Conservation (phyloP, 2,797 vertebrate species). For the Chromobotia macracanthus region DNA sequence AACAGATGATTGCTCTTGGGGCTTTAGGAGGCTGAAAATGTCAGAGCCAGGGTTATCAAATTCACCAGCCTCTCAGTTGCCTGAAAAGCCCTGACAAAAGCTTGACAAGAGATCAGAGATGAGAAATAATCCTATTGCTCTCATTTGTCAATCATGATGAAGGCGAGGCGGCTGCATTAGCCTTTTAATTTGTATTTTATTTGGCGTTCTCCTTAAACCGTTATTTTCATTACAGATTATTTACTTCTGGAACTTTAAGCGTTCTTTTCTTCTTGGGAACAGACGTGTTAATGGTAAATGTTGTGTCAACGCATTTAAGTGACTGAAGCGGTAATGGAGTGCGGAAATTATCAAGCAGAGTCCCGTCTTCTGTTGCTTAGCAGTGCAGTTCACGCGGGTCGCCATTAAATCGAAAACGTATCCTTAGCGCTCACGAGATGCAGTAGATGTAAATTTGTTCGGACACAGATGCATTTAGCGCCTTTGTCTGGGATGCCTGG, state of each 20-base stretch:
- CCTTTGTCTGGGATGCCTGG: conserved; percentile 14
- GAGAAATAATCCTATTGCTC: conserved; percentile 59
- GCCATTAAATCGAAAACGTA: conserved; percentile 7
- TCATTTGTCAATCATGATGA: conserved; percentile 61
- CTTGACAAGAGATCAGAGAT: conserved; percentile 65
- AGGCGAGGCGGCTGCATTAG: conserved; percentile 47
- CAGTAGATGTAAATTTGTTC: background rate
- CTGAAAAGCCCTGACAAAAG: conserved; percentile 85
- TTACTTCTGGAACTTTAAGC: conserved; percentile 28
- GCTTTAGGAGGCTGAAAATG: conserved; percentile 63
- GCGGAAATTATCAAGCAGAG: background rate
- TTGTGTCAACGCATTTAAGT: background rate
- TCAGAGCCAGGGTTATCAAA: conserved; percentile 65
- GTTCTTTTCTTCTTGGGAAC: conserved; percentile 24
- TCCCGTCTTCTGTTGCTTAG: conserved; percentile 19
- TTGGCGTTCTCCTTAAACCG: conserved; percentile 41
- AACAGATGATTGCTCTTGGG: conserved; percentile 68
- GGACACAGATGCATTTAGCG: background rate
- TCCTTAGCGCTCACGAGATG: background rate
- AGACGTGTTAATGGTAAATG: conserved; percentile 18
- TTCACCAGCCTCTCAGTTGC: conserved; percentile 62
- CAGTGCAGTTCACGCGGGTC: background rate
- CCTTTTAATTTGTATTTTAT: conserved; percentile 49
- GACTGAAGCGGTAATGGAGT: conserved; percentile 38
- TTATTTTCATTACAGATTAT: conserved; percentile 53